Base-by-base conservation (phyloP, 2,888 invertebrate species). In the Brenthis daphne region DNA sequence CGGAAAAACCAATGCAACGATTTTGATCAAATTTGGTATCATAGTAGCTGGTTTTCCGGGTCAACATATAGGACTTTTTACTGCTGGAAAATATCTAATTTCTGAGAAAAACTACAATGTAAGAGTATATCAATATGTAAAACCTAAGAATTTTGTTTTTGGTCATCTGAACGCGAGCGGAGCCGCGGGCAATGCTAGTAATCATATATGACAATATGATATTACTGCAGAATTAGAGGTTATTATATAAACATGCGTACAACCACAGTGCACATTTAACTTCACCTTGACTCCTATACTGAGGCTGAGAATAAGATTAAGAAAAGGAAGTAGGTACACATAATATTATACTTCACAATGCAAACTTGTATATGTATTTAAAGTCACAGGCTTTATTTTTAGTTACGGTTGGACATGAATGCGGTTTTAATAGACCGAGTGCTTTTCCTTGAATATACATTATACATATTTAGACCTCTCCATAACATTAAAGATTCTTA, bases 261-360 rank as follows among this genome's bases (percentile, higher is more conserved):
- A 83, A 83, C 81, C 79, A 86, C 89, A 89, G 89, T 88, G 89
- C 79, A 79, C 74, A 78, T 81, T 83, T 80, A 80, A 77, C 82
- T 79, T 86, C 77, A 80, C 91, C 91, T 91, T 91, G 90, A 89
- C 88, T 85, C 76, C 78, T 79, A 82, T 84, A 80, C 80, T 81
- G 76, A 84, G 82, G 83, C 76, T 81, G 77, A 77, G 75, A 77
- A 79, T 73, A 73, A 72, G 77, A 82, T 80, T 79, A 77, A 79
- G 75, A 80, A 81, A 80, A 88, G 88, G 90, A 90, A 90, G 86
- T 16, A 16, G 16, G 16, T 86, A 75, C 29, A 29, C 4, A 29
- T 29, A 4, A 29, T 56, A 51, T 43, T 37, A 8, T 48, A 43
- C 12, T 58, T 33, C 61, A 73, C 64, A 71, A 70, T 73, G 58